Base-by-base conservation (phyloP, 2,797 vertebrate genomes). In the Muscicapa striata region DNA sequence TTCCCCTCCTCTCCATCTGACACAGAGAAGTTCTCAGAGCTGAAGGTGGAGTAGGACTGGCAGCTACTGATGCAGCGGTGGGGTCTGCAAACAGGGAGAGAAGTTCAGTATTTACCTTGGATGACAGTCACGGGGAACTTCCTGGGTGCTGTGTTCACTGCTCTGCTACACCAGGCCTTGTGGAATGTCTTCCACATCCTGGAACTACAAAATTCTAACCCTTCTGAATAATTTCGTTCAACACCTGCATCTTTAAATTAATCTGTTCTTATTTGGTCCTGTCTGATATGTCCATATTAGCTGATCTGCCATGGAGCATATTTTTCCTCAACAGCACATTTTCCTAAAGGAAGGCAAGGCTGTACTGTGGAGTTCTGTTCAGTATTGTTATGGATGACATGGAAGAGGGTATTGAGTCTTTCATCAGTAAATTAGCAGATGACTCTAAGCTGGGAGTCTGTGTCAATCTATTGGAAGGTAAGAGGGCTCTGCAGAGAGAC, bases 1-100 rank as follows among this genome's bases (percentile, higher is more conserved):
- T 99, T 99, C n/a, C 99, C 99, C 96, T 99, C 99, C 96, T 99
- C 99, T 30, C 99, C 99, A 4, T 99, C 99, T 0, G 99, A 99
- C 95, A 98, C 99, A 0, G 99, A 99, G 97, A 99, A 98, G 96
- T 99, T 99, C 98, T 99, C 99, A 0, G 99, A 99, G 97, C 99
- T 99, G 97, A 99, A 99, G 59, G 99, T 99, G 16, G 99, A 99
- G 94, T 99, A 99, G 5, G 99, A 99, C 98, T 99, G 99, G 97
- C 99, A 99, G 97, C 98, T 99, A 96, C 98, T 99, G 97, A 99
- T 99, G 78, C 99, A 99, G 89, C 99, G 98, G 93, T 99, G 99
- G 94, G 99, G 99, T 95, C 99, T 99, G 96, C 59, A 92, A 91
- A 75, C 20, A 51, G 51, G 43, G 63, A 78, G n/a, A 74, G n/a